phyloP scores from a whole-genome alignment of 2,113 vertebrate genomes.

The Otis tarda region DNA sequence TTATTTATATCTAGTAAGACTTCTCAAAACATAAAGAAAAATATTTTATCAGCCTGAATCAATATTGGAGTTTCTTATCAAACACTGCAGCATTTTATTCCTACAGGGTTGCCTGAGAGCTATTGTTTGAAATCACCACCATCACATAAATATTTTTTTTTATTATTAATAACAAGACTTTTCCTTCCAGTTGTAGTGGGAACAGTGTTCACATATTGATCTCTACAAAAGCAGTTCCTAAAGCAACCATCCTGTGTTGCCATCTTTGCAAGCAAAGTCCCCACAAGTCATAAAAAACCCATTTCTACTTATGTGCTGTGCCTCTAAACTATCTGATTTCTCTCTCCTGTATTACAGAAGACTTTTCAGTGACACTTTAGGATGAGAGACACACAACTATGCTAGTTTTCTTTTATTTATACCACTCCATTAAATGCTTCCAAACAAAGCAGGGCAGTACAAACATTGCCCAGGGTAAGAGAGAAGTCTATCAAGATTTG shows the following conservation, averaged over 20 bases:
- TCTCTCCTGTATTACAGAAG: neutral
- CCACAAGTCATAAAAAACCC: neutral
- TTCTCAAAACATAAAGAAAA: slow-evolving; percentile 36
- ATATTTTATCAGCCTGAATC: slow-evolving; percentile 51
- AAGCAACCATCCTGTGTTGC: neutral
- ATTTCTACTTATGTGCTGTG: neutral
- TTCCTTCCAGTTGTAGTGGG: neutral
- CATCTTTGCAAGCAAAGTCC: neutral
- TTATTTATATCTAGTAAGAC: neutral
- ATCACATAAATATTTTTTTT: neutral
- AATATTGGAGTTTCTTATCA: slow-evolving; percentile 8
- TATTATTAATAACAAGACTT: slow-evolving; percentile 5
- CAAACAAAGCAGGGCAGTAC: neutral
- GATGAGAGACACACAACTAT: neutral
- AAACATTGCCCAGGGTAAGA: neutral
- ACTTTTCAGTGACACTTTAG: neutral
- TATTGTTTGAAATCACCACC: neutral
- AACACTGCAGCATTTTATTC: neutral
- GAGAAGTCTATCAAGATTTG: neutral
- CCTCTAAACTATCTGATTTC: neutral
- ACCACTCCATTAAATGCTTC: neutral
- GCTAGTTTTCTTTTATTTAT: neutral
- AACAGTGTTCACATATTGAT: neutral
- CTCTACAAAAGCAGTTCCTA: neutral
- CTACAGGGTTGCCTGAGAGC: neutral